Base-by-base conservation (phyloP, 2,113 vertebrate species). In the Oryctolagus cuniculus region DNA sequence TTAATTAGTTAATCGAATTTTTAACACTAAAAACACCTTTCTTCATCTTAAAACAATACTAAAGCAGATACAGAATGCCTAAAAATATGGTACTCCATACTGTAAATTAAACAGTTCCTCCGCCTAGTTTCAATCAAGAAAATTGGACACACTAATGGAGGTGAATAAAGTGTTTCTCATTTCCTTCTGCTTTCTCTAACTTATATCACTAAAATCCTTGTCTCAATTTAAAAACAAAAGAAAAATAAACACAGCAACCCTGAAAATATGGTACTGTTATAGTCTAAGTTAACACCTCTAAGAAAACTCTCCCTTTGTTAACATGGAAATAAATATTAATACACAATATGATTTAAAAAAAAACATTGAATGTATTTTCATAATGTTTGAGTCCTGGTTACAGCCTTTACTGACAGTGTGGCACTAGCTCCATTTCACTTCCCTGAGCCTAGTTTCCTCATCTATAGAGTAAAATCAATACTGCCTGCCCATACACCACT, bases 141-240 rank as follows among this genome's bases (percentile, higher is more conserved):
- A 72, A 83, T 63, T 7, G 77, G 75, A 66, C 36, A 66, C 8
- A 49, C 13, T 44, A 24, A 34, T 10, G 31, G 19, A 89, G 64
- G 10, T 53, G 25, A 91, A 31, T 31, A 61, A 78, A 17, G 0
- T 74, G 69, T 83, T 3, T 2, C 7, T 61, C 24, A 25, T 5
- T 61, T 34, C 2, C 3, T 44, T 51, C 4, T 63, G 34, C 21
- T 58, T 10, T 78, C 7, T 74, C 10, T 82, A 67, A 74, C 3
- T 27, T 10, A 31, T 75, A 79, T 5, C 34, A 73, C 6, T 70
- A 75, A 87, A 10, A 67, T 74, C 5, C 67, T 31, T 63, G 67
- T 78, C 13, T 93, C 64, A 12, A 88, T 73, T n/a, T 84, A 93
- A 92, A 90, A 93, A 17, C 29, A 63, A 90, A 55, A 85, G 16